Evolutionary conservation across 2,113 vertebrate species (phyloP).

Genomic region (Perca schrenkii): DNA sequence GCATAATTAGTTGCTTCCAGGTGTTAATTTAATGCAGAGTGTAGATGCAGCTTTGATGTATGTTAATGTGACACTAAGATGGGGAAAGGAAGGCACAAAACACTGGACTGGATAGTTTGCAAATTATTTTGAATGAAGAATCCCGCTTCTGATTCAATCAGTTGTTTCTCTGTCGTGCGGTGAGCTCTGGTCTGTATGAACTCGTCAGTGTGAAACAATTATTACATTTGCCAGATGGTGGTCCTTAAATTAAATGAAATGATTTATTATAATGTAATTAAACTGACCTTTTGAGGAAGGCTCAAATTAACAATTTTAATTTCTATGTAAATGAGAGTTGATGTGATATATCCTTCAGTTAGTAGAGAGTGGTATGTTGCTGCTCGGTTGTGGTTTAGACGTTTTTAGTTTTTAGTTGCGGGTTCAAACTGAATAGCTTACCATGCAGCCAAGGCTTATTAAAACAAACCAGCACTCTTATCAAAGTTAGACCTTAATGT

Average conservation of each 20-base stretch:
- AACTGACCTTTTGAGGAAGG: slow-evolving; percentile 20
- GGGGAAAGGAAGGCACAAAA: not conserved
- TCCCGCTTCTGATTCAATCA: not conserved
- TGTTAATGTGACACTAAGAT: slow-evolving; percentile 3
- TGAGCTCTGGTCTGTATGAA: not conserved
- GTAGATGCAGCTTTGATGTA: not conserved
- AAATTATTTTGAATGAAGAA: not conserved
- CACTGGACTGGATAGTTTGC: not conserved
- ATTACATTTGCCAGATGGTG: not conserved
- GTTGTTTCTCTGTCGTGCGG: not conserved
- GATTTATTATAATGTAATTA: not conserved
- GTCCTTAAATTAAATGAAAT: not conserved
- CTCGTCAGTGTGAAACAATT: not conserved
- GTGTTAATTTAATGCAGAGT: slow-evolving; percentile 34
- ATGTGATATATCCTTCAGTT: slow-evolving; percentile 11
- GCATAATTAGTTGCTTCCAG: slow-evolving; percentile 29
- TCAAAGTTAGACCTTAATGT: not conserved
- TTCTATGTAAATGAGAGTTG: not conserved
- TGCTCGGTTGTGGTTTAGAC: not conserved
- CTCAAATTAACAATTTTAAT: slow-evolving; percentile 21
- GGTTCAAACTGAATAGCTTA: not conserved
- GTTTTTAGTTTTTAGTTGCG: not conserved
- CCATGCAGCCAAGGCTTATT: not conserved
- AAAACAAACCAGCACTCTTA: not conserved
- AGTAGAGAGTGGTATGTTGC: not conserved